Evolutionary conservation across 2,797 vertebrate species (phyloP).

Genomic region (Rallus crepitans): DNA sequence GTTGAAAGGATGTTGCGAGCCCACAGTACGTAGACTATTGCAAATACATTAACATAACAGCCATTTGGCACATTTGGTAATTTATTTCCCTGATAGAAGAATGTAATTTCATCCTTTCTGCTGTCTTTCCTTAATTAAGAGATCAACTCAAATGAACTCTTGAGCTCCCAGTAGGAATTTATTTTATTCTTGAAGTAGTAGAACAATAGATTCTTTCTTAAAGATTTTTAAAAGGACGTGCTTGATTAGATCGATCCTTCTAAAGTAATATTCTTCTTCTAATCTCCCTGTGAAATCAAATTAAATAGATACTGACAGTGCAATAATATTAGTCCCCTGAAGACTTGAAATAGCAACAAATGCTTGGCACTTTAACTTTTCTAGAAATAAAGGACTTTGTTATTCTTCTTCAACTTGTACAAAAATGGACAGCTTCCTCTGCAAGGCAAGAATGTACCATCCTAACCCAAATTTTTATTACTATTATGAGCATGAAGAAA

Average conservation of each 20-base stretch:
- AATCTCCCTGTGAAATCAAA: background rate
- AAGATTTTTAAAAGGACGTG: background rate
- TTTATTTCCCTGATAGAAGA: background rate
- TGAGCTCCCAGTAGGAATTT: background rate
- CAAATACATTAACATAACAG: background rate
- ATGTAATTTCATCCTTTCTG: background rate
- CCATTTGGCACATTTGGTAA: background rate
- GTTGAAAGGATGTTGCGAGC: background rate
- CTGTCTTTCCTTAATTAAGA: background rate
- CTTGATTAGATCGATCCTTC: background rate
- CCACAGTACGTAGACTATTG: background rate
- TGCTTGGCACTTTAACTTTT: background rate
- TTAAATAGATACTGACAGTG: background rate
- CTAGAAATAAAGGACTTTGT: background rate
- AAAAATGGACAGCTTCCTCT: background rate
- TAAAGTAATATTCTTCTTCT: background rate
- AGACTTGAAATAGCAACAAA: background rate
- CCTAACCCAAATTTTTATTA: background rate
- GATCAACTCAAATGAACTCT: background rate
- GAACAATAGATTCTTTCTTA: background rate
- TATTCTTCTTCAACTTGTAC: background rate
- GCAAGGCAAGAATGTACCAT: background rate
- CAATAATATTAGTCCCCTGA: background rate
- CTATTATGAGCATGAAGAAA: background rate
- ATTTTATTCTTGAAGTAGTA: constrained; percentile 27